These are phyloP conservation scores for Frankliniella intonsa DNA, from an alignment of 2,888 invertebrate species.

Conservation along the genomic window DNA sequence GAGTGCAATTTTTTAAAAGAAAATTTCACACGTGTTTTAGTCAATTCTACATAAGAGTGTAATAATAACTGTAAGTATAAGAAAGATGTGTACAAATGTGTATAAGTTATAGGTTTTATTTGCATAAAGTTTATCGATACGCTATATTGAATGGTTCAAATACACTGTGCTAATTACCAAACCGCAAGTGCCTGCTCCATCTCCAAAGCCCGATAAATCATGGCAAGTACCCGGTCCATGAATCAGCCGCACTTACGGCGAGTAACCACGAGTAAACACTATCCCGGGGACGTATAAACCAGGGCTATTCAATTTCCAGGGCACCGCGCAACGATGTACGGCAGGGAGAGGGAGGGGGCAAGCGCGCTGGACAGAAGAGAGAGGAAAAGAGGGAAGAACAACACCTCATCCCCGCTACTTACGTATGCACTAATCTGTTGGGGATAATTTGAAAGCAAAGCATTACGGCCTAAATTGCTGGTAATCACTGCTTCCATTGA, in stretches of 20 bases:
- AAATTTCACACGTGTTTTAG: constrained; percentile 14
- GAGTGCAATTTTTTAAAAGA: not conserved
- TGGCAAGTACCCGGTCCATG: not conserved
- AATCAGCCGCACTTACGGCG: not conserved
- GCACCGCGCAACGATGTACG: not conserved
- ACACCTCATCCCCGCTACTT: constrained; percentile 9
- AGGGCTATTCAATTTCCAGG: constrained; percentile 2
- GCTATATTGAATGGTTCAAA: not conserved
- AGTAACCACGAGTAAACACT: not conserved
- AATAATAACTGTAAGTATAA: not conserved
- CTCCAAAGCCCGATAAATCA: constrained; percentile 11
- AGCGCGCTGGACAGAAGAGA: not conserved
- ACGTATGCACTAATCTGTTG: constrained; percentile 25
- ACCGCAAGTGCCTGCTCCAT: not conserved
- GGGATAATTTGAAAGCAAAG: constrained; percentile 25
- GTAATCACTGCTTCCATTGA: constrained; percentile 21
- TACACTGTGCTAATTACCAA: constrained; percentile 20
- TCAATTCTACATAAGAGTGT: constrained; percentile 7
- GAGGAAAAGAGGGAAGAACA: not conserved
- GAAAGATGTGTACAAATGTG: not conserved
- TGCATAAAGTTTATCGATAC: constrained; percentile 22
- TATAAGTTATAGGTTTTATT: constrained; percentile 12
- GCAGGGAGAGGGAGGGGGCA: too few species aligned
- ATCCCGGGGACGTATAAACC: not conserved
- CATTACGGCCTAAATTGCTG: constrained; percentile 22